A percentile compares a stretch with the other conserved stretches of the same genome.
Evolutionary conservation across 1,140 invertebrate species (phyloP).

Genomic region (Pygmarrhopalites habei): DNA sequence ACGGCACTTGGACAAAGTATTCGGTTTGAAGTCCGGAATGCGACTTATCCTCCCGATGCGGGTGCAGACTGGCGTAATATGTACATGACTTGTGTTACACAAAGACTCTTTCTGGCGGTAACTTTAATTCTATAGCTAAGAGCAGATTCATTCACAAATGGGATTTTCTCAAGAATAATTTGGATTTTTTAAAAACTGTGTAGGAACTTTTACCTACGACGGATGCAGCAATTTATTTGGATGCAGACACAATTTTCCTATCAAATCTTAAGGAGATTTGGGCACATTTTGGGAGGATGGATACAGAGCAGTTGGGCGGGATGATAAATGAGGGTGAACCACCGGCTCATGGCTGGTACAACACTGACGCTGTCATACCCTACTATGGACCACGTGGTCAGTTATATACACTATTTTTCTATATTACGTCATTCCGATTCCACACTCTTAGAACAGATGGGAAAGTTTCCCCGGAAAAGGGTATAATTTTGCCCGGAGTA

Average conservation of each 20-base stretch:
- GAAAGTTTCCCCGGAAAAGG: no score
- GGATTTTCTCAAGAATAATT: slow-evolving; percentile 6
- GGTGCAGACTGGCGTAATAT: slow-evolving; percentile 72
- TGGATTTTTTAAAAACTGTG: slow-evolving; percentile 18
- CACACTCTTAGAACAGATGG: no score
- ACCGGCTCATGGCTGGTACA: slow-evolving; percentile 87
- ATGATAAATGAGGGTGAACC: slow-evolving; percentile 85
- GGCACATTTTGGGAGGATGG: slow-evolving; percentile 74
- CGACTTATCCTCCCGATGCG: slow-evolving; percentile 67
- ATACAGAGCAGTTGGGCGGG: slow-evolving; percentile 76
- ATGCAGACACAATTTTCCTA: slow-evolving; percentile 84
- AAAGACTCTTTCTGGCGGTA: slow-evolving; percentile 85
- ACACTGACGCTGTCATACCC: slow-evolving; percentile 87
- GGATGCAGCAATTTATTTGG: slow-evolving; percentile 82
- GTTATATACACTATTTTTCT: no score
- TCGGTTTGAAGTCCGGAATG: slow-evolving; percentile 61
- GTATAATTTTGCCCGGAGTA: no score
- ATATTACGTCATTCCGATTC: no score
- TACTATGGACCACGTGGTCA: slow-evolving; percentile 83
- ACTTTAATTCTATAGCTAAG: slow-evolving; percentile 36
- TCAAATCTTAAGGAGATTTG: slow-evolving; percentile 73
- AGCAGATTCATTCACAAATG: background rate
- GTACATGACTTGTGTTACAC: slow-evolving; percentile 87
- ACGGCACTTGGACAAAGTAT: slow-evolving; percentile 42
- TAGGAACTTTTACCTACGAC: no score